A percentile compares a stretch with the other conserved stretches of the same genome.
Evolutionary conservation across 2,888 invertebrate genomes (phyloP).

Genomic region (Epinotia brunnichana): DNA sequence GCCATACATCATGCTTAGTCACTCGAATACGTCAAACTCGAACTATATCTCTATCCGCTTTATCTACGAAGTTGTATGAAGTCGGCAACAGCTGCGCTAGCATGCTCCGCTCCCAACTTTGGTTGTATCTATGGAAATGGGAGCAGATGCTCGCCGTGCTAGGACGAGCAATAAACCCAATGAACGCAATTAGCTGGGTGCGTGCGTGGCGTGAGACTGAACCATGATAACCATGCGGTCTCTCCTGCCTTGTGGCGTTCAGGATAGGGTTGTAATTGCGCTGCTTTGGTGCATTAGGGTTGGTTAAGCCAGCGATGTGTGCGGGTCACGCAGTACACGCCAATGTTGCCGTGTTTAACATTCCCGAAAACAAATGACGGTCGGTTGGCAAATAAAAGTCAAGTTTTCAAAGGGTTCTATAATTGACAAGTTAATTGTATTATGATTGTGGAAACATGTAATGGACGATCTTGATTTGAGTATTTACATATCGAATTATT

Average conservation of each 20-base stretch:
- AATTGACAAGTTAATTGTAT: neutral
- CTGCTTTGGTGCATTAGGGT: neutral
- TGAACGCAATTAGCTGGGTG: slow-evolving; percentile 37
- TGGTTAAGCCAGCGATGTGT: slow-evolving; percentile 7
- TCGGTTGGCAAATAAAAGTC: slow-evolving; percentile 13
- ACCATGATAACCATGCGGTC: neutral
- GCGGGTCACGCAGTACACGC: slow-evolving; percentile 27
- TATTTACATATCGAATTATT: too few species aligned
- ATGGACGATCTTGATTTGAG: neutral
- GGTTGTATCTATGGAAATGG: neutral
- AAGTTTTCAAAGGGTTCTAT: neutral
- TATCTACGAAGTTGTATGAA: slow-evolving; percentile 33
- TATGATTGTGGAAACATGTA: neutral
- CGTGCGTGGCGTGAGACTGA: slow-evolving; percentile 23
- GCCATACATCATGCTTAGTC: slow-evolving; percentile 35
- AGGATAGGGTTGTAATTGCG: neutral
- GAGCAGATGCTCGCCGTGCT: slow-evolving; percentile 19
- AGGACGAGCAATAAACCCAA: slow-evolving; percentile 35
- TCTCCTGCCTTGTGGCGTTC: neutral
- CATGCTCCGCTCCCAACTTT: neutral
- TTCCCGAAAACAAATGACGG: slow-evolving; percentile 36
- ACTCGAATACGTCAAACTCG: slow-evolving; percentile 18
- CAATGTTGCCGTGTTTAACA: slow-evolving; percentile 26
- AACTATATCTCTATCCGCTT: slow-evolving; percentile 29
- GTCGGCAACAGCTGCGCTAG: slow-evolving; percentile 11